Evolutionary conservation across 2,113 vertebrate species (phyloP).

Genomic region (Crocuta crocuta): DNA sequence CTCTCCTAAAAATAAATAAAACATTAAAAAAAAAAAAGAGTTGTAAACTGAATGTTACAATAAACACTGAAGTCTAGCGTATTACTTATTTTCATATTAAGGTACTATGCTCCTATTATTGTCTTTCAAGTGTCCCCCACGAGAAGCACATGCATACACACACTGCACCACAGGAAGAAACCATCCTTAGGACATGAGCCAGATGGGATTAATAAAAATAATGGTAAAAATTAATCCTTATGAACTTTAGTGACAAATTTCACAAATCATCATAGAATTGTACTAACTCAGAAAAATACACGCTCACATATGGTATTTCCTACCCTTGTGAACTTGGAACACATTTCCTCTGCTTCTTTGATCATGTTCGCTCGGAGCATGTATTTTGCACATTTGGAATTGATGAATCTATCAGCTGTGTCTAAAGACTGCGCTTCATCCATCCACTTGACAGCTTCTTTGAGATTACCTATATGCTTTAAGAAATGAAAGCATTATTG

Average conservation of each 20-base stretch:
- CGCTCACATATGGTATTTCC: not conserved
- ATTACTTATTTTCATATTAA: not conserved
- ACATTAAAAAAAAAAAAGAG: too few relatives aligned
- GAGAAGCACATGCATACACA: not conserved
- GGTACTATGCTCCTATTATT: not conserved
- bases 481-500: slow-evolving; percentile 47
- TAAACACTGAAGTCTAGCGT: not conserved
- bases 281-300: slow-evolving; percentile 7
- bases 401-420: slow-evolving; percentile 90
- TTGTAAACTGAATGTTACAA: slow-evolving; percentile 11
- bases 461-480: slow-evolving; percentile 89
- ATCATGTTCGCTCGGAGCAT: slow-evolving; percentile 90
- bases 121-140: not conserved
- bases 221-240: not conserved
- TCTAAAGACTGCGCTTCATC: slow-evolving; percentile 91
- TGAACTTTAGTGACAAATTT: slow-evolving; percentile 25
- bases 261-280: not conserved
- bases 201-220: not conserved
- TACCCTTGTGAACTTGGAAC: slow-evolving; percentile 90
- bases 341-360: slow-evolving; percentile 90
- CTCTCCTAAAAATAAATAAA: too few relatives aligned
- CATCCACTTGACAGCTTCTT: slow-evolving; percentile 90
- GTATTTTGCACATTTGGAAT: slow-evolving; percentile 90
- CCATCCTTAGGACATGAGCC: not conserved
- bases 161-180: slow-evolving; percentile 2